Conservation (phyloP, 1,140 invertebrate genomes). For the Frieseomelitta varia region DNA sequence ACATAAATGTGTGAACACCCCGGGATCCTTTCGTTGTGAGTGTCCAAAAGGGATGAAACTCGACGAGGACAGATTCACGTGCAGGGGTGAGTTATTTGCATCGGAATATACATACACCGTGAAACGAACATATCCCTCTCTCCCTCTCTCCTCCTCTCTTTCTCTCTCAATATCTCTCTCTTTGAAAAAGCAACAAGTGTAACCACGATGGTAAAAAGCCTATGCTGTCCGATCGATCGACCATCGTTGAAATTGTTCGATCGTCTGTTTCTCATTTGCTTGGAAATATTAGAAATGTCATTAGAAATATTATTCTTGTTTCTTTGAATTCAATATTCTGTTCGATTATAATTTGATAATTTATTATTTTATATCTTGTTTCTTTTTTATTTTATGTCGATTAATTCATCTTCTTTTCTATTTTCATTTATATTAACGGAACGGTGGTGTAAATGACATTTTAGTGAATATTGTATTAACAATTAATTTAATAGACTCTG, state of each 20-base stretch:
- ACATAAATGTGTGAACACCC: constrained; percentile 83
- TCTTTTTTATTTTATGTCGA: neutral
- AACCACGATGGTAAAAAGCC: neutral
- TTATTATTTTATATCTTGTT: neutral
- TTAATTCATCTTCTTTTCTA: neutral
- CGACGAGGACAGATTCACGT: constrained; percentile 77
- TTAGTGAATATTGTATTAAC: neutral
- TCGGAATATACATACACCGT: neutral
- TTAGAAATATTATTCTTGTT: no score
- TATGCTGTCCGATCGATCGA: neutral
- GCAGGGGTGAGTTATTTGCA: constrained; percentile 78
- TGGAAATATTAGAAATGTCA: neutral
- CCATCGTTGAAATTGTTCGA: neutral
- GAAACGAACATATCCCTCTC: neutral
- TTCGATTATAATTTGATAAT: neutral
- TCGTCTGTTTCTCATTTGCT: neutral
- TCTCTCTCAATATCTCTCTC: neutral
- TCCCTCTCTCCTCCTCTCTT: neutral
- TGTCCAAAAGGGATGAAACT: constrained; percentile 82
- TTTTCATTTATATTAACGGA: neutral
- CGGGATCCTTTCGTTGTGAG: constrained; percentile 82
- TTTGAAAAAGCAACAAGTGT: constrained; percentile 32
- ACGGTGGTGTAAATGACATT: neutral
- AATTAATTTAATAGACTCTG: neutral
- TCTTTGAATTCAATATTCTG: neutral